A percentile compares a stretch with the other conserved stretches of the same genome.
phyloP scores from a whole-genome alignment of 2,888 invertebrate species.

The Steromphala cineraria region DNA sequence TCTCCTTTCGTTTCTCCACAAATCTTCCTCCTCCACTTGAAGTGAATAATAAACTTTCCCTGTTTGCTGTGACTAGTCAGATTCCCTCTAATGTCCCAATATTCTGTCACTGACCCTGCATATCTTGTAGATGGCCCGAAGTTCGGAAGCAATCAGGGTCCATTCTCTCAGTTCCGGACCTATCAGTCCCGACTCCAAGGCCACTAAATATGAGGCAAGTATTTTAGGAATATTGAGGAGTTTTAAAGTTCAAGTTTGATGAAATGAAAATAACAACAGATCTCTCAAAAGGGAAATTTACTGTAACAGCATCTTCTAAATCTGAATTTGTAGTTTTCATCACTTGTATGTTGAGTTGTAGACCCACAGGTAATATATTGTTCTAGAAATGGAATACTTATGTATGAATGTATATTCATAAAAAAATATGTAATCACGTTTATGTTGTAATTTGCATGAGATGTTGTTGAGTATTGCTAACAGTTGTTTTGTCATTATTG shows the following conservation, averaged over 20 bases:
- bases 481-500: background rate
- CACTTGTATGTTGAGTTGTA: background rate
- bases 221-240: background rate
- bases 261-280: no score
- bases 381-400: background rate
- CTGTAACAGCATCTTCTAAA: no score
- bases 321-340: no score
- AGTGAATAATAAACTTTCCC: no score
- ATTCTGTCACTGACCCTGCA: background rate
- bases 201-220: slow-evolving; percentile 63
- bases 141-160: slow-evolving; percentile 57
- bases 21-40: no score
- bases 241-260: no score
- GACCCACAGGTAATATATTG: background rate
- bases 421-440: background rate
- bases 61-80: no score
- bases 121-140: slow-evolving; percentile 67
- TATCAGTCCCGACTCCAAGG: slow-evolving; percentile 33
- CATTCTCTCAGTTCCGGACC: slow-evolving; percentile 43
- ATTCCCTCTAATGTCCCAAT: no score
- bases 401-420: background rate
- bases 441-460: background rate
- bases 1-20: no score
- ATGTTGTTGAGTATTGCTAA: background rate
- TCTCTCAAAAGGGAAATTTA: no score